A percentile compares a stretch with the other conserved stretches of the same genome.
Evolutionary conservation across 1,140 invertebrate genomes (phyloP).

Genomic region (Saccostrea echinata): DNA sequence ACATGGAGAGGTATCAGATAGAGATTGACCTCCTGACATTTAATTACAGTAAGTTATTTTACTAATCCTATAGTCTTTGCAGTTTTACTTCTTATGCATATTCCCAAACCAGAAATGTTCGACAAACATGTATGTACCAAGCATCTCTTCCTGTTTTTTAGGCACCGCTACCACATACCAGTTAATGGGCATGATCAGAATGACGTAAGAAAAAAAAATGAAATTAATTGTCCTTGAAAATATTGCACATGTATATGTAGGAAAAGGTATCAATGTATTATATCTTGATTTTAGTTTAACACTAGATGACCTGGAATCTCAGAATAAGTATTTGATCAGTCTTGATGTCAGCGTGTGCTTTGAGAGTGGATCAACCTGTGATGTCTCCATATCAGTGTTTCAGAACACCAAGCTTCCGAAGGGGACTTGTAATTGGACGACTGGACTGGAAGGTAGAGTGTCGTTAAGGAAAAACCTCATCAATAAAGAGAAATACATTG

Average conservation of each 20-base stretch:
- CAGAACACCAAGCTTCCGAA: constrained; percentile 46
- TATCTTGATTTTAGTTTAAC: constrained; percentile 43
- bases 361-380: constrained; percentile 41
- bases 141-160: background rate
- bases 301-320: constrained; percentile 46
- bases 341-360: constrained; percentile 57
- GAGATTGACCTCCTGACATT: constrained; percentile 51
- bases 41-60: constrained; percentile 47
- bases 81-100: background rate
- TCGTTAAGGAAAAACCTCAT: background rate
- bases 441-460: background rate
- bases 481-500: background rate
- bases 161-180: constrained; percentile 19
- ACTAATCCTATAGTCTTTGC: background rate
- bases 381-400: constrained; percentile 18
- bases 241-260: no score
- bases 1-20: constrained; percentile 45
- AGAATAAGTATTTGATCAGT: constrained; percentile 51
- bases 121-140: background rate
- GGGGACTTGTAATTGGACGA: constrained; percentile 42
- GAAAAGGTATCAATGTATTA: no score
- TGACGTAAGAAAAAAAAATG: background rate
- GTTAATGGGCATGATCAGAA: constrained; percentile 27
- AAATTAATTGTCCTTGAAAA: no score
- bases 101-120: background rate